Conservation (phyloP, 2,888 invertebrate species). For the Theretra japonica region DNA sequence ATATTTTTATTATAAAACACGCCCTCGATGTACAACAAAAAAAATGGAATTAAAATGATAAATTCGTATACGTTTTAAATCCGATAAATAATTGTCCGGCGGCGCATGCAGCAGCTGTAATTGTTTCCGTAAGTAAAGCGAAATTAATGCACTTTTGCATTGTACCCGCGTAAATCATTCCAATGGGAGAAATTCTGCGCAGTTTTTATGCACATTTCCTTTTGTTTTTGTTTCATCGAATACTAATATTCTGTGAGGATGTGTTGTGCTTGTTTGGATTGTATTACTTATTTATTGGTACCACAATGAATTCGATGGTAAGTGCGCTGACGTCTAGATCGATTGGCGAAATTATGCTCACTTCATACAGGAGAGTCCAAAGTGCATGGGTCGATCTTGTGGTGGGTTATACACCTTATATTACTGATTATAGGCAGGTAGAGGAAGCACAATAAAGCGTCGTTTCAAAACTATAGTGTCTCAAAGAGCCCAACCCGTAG, state of each 20-base stretch:
- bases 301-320: background rate
- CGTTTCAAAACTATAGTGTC: too few relatives aligned
- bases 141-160: conserved; percentile 42
- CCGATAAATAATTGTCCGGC: conserved; percentile 49
- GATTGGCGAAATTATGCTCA: too few relatives aligned
- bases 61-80: conserved; percentile 38
- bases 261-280: background rate
- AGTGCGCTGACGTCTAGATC: too few relatives aligned
- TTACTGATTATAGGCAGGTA: too few relatives aligned
- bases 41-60: conserved; percentile 26
- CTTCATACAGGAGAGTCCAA: too few relatives aligned
- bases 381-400: too few relatives aligned
- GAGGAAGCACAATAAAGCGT: too few relatives aligned
- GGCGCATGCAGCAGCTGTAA: conserved; percentile 41
- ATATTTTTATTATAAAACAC: conserved; percentile 14
- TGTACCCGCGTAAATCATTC: conserved; percentile 32
- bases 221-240: background rate
- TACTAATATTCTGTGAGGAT: background rate
- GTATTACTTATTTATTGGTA: background rate
- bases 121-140: conserved; percentile 52
- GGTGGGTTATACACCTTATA: too few relatives aligned
- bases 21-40: conserved; percentile 27
- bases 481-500: background rate
- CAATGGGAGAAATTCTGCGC: conserved; percentile 13
- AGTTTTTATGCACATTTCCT: background rate